Conservation (phyloP, 1,140 invertebrate genomes). For the Agrypnia vestita region DNA sequence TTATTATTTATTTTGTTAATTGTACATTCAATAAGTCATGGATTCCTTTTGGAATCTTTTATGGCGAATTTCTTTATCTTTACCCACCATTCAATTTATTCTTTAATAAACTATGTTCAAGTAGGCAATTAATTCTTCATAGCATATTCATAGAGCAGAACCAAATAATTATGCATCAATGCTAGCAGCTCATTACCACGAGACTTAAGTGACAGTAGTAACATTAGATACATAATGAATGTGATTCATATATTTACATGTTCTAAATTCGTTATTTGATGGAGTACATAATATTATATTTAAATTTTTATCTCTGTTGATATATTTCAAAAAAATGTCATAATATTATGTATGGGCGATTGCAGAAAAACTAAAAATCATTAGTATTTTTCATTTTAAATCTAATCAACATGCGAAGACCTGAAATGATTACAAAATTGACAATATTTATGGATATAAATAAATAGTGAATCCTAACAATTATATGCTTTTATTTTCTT, state of each 20-base stretch:
- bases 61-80: neutral
- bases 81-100: neutral
- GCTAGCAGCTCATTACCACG: conserved; percentile 21
- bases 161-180: conserved; percentile 24
- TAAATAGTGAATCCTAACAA: conserved; percentile 36
- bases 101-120: neutral
- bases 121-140: conserved; percentile 1
- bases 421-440: conserved; percentile 30
- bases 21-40: conserved; percentile 6
- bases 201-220: conserved; percentile 33
- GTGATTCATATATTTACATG: conserved; percentile 24
- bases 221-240: neutral
- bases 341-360: neutral
- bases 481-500: conserved; percentile 2
- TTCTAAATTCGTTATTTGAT: conserved; percentile 18
- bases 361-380: neutral
- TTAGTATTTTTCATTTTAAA: conserved; percentile 5
- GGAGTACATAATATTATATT: neutral
- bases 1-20: conserved; percentile 40
- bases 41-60: neutral
- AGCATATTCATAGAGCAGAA: conserved; percentile 3
- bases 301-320: neutral
- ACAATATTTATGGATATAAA: conserved; percentile 42
- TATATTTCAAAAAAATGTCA: neutral
- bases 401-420: neutral